phyloP scores from a whole-genome alignment of 2,113 vertebrate species.

The Dicentrarchus labrax region DNA sequence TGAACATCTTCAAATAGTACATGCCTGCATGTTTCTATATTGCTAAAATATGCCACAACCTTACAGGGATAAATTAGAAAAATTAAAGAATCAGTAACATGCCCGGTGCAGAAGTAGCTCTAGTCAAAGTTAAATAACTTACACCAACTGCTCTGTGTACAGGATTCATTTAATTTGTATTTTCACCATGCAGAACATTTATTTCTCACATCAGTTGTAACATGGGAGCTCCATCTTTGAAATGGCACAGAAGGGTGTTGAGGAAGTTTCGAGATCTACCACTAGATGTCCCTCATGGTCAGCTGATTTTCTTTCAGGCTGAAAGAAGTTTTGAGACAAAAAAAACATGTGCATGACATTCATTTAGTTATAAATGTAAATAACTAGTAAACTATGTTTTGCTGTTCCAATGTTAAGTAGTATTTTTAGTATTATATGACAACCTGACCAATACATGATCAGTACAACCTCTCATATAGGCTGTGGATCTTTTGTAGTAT shows the following conservation, averaged over 20 bases:
- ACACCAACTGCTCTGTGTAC: not conserved
- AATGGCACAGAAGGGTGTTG: not conserved
- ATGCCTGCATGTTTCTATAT: not conserved
- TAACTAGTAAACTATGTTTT: not conserved
- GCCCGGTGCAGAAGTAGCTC: not conserved
- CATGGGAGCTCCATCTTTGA: not conserved
- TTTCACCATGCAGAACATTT: too few relatives aligned
- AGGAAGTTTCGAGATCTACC: constrained; percentile 57
- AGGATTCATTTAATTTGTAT: not conserved
- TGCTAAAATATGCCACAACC: not conserved
- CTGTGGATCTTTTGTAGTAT: not conserved
- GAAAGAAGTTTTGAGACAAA: not conserved
- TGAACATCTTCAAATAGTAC: not conserved
- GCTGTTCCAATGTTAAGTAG: not conserved
- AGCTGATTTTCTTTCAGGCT: constrained; percentile 35
- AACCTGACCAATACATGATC: not conserved
- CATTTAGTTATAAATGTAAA: not conserved
- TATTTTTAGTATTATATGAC: not conserved
- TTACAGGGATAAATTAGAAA: not conserved
- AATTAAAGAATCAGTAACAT: not conserved
- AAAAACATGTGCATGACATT: not conserved
- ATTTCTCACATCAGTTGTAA: not conserved
- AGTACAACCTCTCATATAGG: not conserved
- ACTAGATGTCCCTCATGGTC: constrained; percentile 80
- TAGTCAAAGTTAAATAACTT: not conserved